Percentiles rank a stretch among this genome's conserved stretches.
Conservation (phyloP, 2,888 invertebrate species). For the Iphiclides podalirius region DNA sequence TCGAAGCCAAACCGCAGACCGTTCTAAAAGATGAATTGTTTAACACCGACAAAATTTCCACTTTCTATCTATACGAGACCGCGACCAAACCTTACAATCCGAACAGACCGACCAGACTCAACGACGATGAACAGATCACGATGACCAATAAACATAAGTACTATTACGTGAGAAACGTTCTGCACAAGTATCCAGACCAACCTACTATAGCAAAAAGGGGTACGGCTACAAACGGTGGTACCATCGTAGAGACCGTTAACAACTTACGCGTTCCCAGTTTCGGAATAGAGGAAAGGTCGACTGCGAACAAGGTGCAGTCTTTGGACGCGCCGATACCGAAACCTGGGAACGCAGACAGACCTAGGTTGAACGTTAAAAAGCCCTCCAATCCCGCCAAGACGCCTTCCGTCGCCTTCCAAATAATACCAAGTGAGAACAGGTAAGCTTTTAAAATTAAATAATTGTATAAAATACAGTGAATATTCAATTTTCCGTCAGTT, state of each 20-base stretch:
- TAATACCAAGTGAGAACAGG: conserved; percentile 75
- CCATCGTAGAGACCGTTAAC: conserved; percentile 43
- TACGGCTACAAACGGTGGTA: conserved; percentile 25
- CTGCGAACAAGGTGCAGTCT: conserved; percentile 48
- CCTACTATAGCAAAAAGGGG: conserved; percentile 28
- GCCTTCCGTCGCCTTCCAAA: conserved; percentile 69
- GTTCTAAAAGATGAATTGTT: conserved; percentile 33
- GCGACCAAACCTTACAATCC: conserved; percentile 62
- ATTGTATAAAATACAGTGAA: not conserved
- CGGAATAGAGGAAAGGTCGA: conserved; percentile 56
- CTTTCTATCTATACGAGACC: conserved; percentile 65
- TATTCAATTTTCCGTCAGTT: not conserved
- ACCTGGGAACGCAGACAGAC: conserved; percentile 33
- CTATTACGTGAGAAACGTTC: conserved; percentile 65
- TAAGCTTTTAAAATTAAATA: conserved; percentile 34
- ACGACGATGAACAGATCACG: conserved; percentile 49
- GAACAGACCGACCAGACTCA: conserved; percentile 63
- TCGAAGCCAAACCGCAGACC: conserved; percentile 37
- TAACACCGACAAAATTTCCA: conserved; percentile 55
- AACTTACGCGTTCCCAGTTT: conserved; percentile 39
- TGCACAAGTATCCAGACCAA: conserved; percentile 60
- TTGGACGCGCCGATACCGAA: conserved; percentile 48
- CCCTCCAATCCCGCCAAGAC: conserved; percentile 55
- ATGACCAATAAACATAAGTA: conserved; percentile 53
- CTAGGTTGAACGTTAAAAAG: conserved; percentile 42